Conservation (phyloP, 2,113 vertebrate genomes). For the Sialia sialis region DNA sequence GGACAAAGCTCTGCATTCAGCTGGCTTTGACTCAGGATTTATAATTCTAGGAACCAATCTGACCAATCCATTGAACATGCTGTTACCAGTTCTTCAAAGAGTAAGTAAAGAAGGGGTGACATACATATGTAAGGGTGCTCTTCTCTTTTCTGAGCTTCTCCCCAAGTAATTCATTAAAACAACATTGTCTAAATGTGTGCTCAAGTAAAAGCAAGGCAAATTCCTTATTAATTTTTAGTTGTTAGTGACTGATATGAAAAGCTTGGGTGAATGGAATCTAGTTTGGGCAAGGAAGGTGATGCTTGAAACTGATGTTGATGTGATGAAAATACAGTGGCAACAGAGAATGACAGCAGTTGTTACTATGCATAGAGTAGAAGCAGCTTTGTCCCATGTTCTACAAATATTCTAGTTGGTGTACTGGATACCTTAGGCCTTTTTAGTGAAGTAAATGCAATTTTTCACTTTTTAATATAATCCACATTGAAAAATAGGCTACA, state of each 20-base stretch:
- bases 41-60: slow-evolving; percentile 95
- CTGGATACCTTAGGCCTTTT: background rate
- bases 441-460: background rate
- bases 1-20: slow-evolving; percentile 92
- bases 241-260: background rate
- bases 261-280: background rate
- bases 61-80: slow-evolving; percentile 95
- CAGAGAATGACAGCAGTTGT: background rate
- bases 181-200: background rate
- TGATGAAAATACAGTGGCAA: background rate
- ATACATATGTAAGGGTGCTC: background rate
- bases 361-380: background rate
- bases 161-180: background rate
- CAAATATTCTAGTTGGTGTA: background rate
- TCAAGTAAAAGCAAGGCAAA: background rate
- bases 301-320: background rate
- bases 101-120: slow-evolving; percentile 75
- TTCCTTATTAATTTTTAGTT: background rate
- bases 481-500: background rate
- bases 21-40: slow-evolving; percentile 92
- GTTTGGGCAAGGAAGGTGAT: background rate
- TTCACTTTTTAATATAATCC: background rate
- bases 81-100: slow-evolving; percentile 89
- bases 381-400: background rate
- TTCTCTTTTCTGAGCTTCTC: background rate